Base-by-base conservation (phyloP, 1,140 invertebrate genomes). In the Leptonema lineaticorne region DNA sequence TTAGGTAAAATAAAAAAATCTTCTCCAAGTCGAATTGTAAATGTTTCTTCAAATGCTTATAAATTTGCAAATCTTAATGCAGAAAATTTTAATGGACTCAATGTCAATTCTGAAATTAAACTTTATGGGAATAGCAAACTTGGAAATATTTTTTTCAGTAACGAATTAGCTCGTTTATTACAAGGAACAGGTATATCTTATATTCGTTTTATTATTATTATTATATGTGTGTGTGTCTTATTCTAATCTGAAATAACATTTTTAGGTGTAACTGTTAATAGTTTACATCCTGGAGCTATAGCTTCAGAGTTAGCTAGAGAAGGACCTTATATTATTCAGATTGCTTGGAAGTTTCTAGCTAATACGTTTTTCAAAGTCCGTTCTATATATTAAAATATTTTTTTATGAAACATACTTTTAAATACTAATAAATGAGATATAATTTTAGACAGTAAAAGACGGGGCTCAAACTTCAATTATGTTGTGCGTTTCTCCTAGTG, bases 271-370 rank as follows among this genome's bases (percentile, higher is more conserved):
- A 86, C 81, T 1, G 80, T 82, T 0, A 89, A 89, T 73, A 79
- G 83, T 24, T 77, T 88, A 1, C 88, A 90, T 76, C 88, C 88
- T 11, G 88, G 88, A 3, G 78, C 87, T 8, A 85, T 89, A n/a
- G 78, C 79, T 26, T 92, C 90, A 0, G 87, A 90, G 60, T 75
- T 92, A 1, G 83, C 84, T 57, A 84, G 89, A 28, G 85, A 92
- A 74, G 65, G 88, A 26, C 77, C 66, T 78, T 67, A 79, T 83
- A 63, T 69, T 66, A 29, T 79, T 81, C 8, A 58, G 28, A 7
- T 50, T 16, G 22, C 58, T 27, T 70, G 37, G 56, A 63, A 58
- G 46, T 29, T 33, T 1, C 1, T 58, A 45, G 20, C 16, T 14
- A 14, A 24, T 6, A 8, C n/a, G 16, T 37, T 56, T 57, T 57